Conservation (phyloP, 2,113 vertebrate genomes). For the Erythrolamprus reginae region DNA sequence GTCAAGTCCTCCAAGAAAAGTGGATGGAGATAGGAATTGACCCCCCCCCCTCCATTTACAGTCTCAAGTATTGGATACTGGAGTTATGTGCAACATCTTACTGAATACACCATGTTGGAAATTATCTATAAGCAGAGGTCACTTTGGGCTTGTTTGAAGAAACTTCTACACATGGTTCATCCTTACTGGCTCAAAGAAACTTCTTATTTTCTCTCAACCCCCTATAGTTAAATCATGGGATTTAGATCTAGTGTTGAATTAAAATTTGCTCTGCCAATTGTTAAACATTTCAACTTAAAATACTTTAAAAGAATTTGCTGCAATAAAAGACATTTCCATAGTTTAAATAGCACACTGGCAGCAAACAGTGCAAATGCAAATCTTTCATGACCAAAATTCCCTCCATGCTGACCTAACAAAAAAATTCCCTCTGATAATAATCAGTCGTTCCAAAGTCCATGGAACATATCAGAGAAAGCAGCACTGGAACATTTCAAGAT, state of each 20-base stretch:
- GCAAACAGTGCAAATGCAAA: conserved; percentile 61
- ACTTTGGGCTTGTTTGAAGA: background rate
- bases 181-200: conserved; percentile 13
- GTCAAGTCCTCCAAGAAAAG: background rate
- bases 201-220: conserved; percentile 44
- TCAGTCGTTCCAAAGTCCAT: conserved; percentile 59
- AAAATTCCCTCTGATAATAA: conserved; percentile 43
- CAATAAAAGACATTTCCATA: conserved; percentile 66
- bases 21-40: background rate
- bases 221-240: conserved; percentile 43
- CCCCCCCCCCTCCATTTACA: background rate
- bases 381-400: conserved; percentile 56
- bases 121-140: background rate
- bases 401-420: conserved; percentile 48
- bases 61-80: background rate
- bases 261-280: conserved; percentile 63
- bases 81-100: background rate
- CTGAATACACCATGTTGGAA: background rate
- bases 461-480: conserved; percentile 59
- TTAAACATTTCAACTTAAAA: conserved; percentile 72
- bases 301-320: conserved; percentile 70
- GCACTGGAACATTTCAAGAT: conserved; percentile 41
- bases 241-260: conserved; percentile 58
- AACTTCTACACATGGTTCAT: background rate
- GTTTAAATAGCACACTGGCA: conserved; percentile 68